phyloP scores from a whole-genome alignment of 2,888 invertebrate genomes.

The Bursaphelenchus okinawaensis region DNA sequence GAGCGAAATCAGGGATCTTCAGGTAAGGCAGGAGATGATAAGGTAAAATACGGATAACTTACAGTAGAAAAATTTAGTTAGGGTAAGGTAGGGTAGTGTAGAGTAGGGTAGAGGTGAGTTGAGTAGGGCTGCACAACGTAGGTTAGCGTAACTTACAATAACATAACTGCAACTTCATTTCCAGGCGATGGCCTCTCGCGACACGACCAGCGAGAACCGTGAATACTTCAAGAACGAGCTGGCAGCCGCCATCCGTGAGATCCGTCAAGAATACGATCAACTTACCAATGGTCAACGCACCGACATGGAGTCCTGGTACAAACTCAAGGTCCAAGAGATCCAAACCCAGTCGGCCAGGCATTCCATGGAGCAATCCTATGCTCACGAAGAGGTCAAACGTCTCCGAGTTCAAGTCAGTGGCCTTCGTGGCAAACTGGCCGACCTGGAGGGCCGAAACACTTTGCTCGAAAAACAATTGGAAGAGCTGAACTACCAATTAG shows the following conservation, averaged over 20 bases:
- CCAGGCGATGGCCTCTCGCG: constrained; percentile 61
- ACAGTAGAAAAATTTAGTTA: not conserved
- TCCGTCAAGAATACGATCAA: constrained; percentile 57
- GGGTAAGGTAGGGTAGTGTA: not conserved
- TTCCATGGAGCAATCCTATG: constrained; percentile 60
- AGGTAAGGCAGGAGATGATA: constrained; percentile 21
- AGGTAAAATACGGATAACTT: not conserved
- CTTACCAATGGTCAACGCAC: constrained; percentile 59
- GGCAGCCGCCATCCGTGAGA: constrained; percentile 61
- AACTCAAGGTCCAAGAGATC: constrained; percentile 63
- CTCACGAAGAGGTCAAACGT: constrained; percentile 60
- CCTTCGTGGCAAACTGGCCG: constrained; percentile 59
- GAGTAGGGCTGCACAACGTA: not conserved
- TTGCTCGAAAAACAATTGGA: constrained; percentile 62
- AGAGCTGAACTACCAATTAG: constrained; percentile 61
- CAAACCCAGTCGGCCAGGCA: constrained; percentile 60
- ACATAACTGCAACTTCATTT: too few species aligned
- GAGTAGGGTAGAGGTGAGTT: too few species aligned
- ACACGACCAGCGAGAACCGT: constrained; percentile 63
- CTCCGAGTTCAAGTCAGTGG: constrained; percentile 59
- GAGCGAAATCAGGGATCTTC: constrained; percentile 61
- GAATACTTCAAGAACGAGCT: constrained; percentile 64
- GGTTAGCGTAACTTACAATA: too few species aligned
- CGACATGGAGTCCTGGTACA: constrained; percentile 62
- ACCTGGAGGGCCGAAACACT: constrained; percentile 61